phyloP scores from a whole-genome alignment of 2,888 invertebrate species.

The Oscheius myriophilus region DNA sequence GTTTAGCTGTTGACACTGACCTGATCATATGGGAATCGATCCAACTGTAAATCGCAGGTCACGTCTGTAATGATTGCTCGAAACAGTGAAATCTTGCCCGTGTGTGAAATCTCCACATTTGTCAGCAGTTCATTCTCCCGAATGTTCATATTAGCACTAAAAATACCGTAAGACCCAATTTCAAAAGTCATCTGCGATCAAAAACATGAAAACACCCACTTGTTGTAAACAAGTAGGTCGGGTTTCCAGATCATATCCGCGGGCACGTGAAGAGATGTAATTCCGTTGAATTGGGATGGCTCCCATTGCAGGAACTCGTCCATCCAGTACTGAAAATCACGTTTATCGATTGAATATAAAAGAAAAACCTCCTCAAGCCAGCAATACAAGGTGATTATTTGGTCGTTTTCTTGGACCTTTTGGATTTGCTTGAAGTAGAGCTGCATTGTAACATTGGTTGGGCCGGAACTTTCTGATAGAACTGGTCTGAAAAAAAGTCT shows the following conservation, averaged over 20 bases:
- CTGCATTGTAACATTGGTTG: constrained; percentile 68
- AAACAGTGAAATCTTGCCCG: constrained; percentile 65
- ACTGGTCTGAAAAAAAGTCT: constrained; percentile 43
- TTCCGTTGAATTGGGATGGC: constrained; percentile 50
- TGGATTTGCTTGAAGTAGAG: constrained; percentile 69
- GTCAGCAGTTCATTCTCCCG: constrained; percentile 69
- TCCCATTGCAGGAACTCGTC: constrained; percentile 61
- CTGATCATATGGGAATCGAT: constrained; percentile 64
- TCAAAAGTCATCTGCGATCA: not conserved
- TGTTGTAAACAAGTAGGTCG: constrained; percentile 68
- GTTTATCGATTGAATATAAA: too few species aligned
- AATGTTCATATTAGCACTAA: constrained; percentile 69
- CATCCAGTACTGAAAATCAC: constrained; percentile 56
- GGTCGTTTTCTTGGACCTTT: constrained; percentile 68
- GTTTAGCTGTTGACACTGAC: constrained; percentile 19
- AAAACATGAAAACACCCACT: constrained; percentile 42
- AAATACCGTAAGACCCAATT: constrained; percentile 5
- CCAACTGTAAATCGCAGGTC: constrained; percentile 66
- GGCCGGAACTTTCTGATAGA: constrained; percentile 55
- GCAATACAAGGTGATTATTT: constrained; percentile 67
- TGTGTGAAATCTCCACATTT: constrained; percentile 64
- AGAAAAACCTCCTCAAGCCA: constrained; percentile 66
- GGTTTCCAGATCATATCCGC: constrained; percentile 62
- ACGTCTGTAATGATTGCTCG: constrained; percentile 68
- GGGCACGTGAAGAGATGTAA: constrained; percentile 54